phyloP scores from a whole-genome alignment of 2,797 vertebrate species.

The Ceyx erithaca region DNA sequence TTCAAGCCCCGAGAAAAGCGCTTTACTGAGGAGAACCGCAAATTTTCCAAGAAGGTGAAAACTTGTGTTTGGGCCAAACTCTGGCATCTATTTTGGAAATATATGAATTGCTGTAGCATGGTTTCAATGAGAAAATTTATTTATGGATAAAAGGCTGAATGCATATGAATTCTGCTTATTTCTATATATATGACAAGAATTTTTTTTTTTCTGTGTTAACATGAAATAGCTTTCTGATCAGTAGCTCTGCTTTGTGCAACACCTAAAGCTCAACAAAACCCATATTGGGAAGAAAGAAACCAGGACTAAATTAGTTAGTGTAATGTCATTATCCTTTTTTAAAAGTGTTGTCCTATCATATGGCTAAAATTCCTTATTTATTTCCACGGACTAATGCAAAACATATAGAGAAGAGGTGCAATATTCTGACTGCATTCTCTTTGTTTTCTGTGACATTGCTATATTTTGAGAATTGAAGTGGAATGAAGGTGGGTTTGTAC shows the following conservation, averaged over 20 bases:
- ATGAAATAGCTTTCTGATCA: slow-evolving; percentile 12
- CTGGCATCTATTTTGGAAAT: neutral
- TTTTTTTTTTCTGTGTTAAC: slow-evolving; percentile 13
- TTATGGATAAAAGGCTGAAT: slow-evolving; percentile 19
- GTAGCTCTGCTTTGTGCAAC: neutral
- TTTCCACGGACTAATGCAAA: neutral
- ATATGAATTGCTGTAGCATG: neutral
- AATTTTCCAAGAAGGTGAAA: slow-evolving; percentile 95
- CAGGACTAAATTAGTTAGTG: neutral
- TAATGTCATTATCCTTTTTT: neutral
- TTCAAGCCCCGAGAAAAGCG: slow-evolving; percentile 89
- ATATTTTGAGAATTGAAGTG: neutral
- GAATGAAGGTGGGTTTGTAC: neutral
- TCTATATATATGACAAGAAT: slow-evolving; percentile 17
- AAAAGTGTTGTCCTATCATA: neutral
- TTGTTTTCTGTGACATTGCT: neutral
- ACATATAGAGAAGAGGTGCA: neutral
- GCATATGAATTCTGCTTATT: slow-evolving; percentile 18
- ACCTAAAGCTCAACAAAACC: neutral
- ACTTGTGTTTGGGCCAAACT: neutral
- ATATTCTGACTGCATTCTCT: neutral
- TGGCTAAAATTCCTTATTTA: neutral
- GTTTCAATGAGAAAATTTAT: neutral
- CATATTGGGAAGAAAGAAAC: neutral
- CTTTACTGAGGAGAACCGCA: slow-evolving; percentile 87